Conservation (phyloP, 2,797 vertebrate species). For the Notoglanidium macrostoma region DNA sequence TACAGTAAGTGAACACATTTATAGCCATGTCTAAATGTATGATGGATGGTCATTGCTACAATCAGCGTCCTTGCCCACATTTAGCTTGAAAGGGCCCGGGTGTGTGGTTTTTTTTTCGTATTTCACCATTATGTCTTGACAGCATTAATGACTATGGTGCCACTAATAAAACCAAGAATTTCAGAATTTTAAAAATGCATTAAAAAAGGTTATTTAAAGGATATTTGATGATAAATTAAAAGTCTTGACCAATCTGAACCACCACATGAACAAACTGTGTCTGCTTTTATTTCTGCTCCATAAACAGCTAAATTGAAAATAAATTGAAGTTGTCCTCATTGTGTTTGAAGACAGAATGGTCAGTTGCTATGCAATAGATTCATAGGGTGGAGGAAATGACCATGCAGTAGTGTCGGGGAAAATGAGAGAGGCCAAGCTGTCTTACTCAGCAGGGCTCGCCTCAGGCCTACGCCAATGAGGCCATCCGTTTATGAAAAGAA, state of each 20-base stretch:
- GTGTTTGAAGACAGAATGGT: slow-evolving; percentile 55
- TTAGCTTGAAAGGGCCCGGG: slow-evolving; percentile 31
- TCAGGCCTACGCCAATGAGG: slow-evolving; percentile 63
- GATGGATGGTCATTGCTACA: slow-evolving; percentile 46
- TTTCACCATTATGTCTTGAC: slow-evolving; percentile 23
- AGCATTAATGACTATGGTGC: slow-evolving; percentile 34
- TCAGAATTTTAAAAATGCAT: slow-evolving; percentile 14
- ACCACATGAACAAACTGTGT: slow-evolving; percentile 25
- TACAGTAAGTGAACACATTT: slow-evolving; percentile 49
- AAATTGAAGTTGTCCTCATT: slow-evolving; percentile 47
- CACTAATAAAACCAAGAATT: slow-evolving; percentile 34
- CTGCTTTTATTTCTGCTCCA: slow-evolving; percentile 38
- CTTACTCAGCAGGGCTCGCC: slow-evolving; percentile 60
- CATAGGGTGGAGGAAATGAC: slow-evolving; percentile 58
- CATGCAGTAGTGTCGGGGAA: slow-evolving; percentile 54
- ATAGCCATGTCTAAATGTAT: slow-evolving; percentile 53
- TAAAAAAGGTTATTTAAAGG: slow-evolving; percentile 46
- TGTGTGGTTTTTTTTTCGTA: slow-evolving; percentile 16
- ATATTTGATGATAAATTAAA: slow-evolving; percentile 35
- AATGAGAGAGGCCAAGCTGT: slow-evolving; percentile 44
- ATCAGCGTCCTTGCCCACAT: slow-evolving; percentile 42
- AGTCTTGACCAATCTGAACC: slow-evolving; percentile 17
- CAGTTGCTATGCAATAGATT: slow-evolving; percentile 60
- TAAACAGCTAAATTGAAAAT: slow-evolving; percentile 49
- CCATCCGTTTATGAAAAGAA: slow-evolving; percentile 75